A percentile compares a stretch with the other conserved stretches of the same genome.
Conservation (phyloP, 1,140 invertebrate genomes). For the Maconellicoccus hirsutus region DNA sequence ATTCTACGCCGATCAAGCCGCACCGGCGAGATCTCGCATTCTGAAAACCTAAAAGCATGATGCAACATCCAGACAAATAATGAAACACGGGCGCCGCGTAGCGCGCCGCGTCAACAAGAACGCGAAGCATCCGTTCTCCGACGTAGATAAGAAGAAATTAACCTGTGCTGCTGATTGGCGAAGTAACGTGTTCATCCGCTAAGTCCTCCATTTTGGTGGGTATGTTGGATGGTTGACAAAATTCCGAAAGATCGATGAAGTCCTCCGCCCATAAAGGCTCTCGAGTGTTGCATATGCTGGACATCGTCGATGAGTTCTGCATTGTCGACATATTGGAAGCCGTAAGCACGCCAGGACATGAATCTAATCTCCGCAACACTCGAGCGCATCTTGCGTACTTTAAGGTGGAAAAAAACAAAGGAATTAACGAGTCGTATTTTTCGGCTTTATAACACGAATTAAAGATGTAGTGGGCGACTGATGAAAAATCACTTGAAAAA, state of each 20-base stretch:
- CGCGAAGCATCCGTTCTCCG: too few species aligned
- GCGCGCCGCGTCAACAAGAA: neutral
- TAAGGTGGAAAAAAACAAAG: neutral
- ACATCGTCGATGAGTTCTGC: conserved; percentile 20
- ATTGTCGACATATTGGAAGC: conserved; percentile 21
- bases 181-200: conserved; percentile 26
- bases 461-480: too few species aligned
- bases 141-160: neutral
- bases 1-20: too few species aligned
- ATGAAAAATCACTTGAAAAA: too few species aligned
- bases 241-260: conserved; percentile 23
- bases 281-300: conserved; percentile 19
- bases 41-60: neutral
- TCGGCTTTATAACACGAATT: too few species aligned
- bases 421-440: too few species aligned
- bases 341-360: conserved; percentile 27
- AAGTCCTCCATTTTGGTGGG: conserved; percentile 28
- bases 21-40: too few species aligned
- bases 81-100: neutral
- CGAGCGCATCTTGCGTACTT: conserved; percentile 17
- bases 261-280: conserved; percentile 22
- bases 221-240: conserved; percentile 17
- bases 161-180: conserved; percentile 19
- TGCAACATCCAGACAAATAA: neutral
- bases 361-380: conserved; percentile 22